Evolutionary conservation across 2,113 vertebrate genomes (phyloP).

Genomic region (Tinamus guttatus): DNA sequence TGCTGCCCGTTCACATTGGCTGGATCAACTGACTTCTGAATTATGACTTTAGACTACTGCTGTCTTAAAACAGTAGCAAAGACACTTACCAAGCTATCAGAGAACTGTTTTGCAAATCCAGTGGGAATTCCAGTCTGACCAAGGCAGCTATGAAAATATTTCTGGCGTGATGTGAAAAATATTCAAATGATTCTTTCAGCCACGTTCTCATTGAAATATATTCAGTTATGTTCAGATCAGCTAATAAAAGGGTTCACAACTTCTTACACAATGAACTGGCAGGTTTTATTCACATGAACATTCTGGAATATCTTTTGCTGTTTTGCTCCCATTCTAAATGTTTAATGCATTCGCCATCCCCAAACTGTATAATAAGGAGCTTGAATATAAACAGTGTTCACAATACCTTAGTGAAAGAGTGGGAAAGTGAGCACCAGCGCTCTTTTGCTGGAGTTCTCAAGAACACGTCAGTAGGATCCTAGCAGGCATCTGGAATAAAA

Average conservation of each 20-base stretch:
- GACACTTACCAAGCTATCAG: neutral
- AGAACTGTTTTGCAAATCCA: neutral
- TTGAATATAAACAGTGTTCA: slow-evolving; percentile 53
- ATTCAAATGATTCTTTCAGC: neutral
- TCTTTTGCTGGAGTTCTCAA: slow-evolving; percentile 43
- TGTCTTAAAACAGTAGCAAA: neutral
- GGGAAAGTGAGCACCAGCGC: neutral
- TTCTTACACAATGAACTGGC: slow-evolving; percentile 34
- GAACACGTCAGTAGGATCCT: slow-evolving; percentile 40
- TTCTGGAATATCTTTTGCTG: slow-evolving; percentile 44
- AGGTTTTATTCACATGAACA: slow-evolving; percentile 49
- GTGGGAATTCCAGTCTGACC: neutral
- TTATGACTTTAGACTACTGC: neutral
- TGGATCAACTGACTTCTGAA: neutral
- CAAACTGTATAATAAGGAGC: slow-evolving; percentile 54
- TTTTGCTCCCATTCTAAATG: neutral
- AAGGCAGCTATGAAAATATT: slow-evolving; percentile 41
- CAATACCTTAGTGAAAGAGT: slow-evolving; percentile 40
- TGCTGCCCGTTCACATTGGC: neutral
- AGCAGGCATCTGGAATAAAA: slow-evolving; percentile 39
- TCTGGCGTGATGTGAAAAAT: neutral
- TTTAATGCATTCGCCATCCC: slow-evolving; percentile 46
- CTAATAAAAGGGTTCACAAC: slow-evolving; percentile 28
- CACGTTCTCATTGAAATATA: slow-evolving; percentile 20
- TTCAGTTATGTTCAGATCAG: slow-evolving; percentile 12